Percentiles rank a stretch among this genome's conserved stretches.
Evolutionary conservation across 2,797 vertebrate species (phyloP).

Genomic region (Enteromius mattozi): DNA sequence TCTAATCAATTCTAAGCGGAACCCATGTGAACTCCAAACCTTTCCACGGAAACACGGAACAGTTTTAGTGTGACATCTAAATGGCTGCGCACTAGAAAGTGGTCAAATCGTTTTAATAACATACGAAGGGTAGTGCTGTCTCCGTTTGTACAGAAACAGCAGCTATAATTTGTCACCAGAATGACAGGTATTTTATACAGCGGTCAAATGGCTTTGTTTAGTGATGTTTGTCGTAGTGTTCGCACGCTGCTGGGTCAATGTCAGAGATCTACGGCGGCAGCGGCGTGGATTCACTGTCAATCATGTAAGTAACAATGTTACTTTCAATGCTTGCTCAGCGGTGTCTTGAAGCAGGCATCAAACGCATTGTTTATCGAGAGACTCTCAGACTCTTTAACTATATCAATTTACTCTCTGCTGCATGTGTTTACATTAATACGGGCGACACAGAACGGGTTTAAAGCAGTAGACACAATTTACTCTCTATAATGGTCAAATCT

Average conservation of each 20-base stretch:
- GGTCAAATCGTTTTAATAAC: not conserved
- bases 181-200: not conserved
- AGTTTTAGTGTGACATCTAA: not conserved
- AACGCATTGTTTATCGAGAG: too few species aligned
- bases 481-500: not conserved
- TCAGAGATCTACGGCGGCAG: conserved; percentile 50
- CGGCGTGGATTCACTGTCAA: conserved; percentile 30
- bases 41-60: conserved; percentile 4
- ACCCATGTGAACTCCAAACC: not conserved
- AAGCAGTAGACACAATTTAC: not conserved
- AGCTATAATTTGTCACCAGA: not conserved
- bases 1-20: not conserved
- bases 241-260: conserved; percentile 68
- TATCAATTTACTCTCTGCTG: not conserved
- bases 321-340: too few species aligned
- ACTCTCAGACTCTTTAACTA: not conserved
- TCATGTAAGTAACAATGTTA: conserved; percentile 13
- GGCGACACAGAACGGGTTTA: not conserved
- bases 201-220: conserved; percentile 66
- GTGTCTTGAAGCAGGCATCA: too few species aligned
- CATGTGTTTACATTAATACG: not conserved
- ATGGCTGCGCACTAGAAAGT: conserved; percentile 21
- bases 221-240: conserved; percentile 56
- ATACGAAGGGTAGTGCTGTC: not conserved
- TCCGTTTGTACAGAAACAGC: not conserved